These are phyloP conservation scores for Natrix natrix DNA, from an alignment of 2,797 vertebrate genomes.

Conservation along the genomic window DNA sequence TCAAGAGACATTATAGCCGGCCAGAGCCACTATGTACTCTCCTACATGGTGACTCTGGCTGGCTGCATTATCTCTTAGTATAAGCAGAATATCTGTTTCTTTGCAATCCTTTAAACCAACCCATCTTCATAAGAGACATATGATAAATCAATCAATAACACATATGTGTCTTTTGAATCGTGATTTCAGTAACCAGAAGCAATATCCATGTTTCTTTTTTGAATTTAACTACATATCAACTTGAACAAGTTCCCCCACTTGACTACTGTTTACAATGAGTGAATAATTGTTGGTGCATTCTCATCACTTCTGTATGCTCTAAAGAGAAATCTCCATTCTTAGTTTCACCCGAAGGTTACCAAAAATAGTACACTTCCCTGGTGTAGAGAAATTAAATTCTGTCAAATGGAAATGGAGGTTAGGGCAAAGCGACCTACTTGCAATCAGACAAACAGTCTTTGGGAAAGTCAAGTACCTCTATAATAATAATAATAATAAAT, in stretches of 20 bases:
- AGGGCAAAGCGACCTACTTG: slow-evolving; percentile 50
- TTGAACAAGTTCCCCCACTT: neutral
- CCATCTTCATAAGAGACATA: too few species aligned
- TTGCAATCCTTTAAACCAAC: neutral
- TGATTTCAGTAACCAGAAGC: neutral
- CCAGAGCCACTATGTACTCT: neutral
- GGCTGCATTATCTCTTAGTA: neutral
- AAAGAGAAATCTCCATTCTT: slow-evolving; percentile 33
- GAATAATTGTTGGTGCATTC: slow-evolving; percentile 20
- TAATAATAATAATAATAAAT: too few species aligned
- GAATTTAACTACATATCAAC: neutral
- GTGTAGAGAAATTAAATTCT: slow-evolving; percentile 58
- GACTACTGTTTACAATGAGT: slow-evolving; percentile 39
- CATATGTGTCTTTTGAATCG: neutral
- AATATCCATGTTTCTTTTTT: neutral
- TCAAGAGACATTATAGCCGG: neutral
- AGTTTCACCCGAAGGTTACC: slow-evolving; percentile 38
- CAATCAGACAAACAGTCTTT: slow-evolving; percentile 55
- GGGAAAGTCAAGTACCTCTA: slow-evolving; percentile 55
- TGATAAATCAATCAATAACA: neutral
- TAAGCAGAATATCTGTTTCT: neutral
- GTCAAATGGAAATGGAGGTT: slow-evolving; percentile 44
- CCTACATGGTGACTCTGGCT: neutral
- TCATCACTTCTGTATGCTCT: slow-evolving; percentile 43
- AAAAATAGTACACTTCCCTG: slow-evolving; percentile 54